Evolutionary conservation across 2,888 invertebrate species (phyloP).

Genomic region (Drosophila aldrichi): DNA sequence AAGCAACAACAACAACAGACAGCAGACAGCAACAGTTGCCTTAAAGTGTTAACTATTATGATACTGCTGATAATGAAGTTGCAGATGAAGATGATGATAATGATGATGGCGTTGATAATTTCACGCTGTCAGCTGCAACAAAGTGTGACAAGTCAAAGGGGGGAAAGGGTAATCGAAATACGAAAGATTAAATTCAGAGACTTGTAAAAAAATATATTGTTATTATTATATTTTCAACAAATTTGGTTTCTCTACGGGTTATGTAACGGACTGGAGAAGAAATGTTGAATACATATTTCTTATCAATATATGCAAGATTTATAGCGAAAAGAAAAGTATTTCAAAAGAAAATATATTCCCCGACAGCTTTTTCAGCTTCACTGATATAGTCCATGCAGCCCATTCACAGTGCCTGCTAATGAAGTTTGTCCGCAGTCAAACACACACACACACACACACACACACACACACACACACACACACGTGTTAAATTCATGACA

Average conservation of each 20-base stretch:
- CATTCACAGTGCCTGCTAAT: not conserved
- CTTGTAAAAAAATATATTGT: no score
- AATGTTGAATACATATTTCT: no score
- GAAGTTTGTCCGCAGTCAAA: constrained; percentile 19
- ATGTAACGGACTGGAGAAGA: not conserved
- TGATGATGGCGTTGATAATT: constrained; percentile 14
- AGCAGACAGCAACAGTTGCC: constrained; percentile 28
- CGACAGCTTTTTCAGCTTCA: constrained; percentile 25
- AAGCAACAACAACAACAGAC: no score
- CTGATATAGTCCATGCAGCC: constrained; percentile 24
- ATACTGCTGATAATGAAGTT: constrained; percentile 37
- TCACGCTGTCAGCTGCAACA: constrained; percentile 22
- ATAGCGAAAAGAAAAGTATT: no score
- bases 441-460: not conserved
- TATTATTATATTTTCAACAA: not conserved
- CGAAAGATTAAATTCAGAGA: not conserved
- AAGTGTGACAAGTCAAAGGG: constrained; percentile 6
- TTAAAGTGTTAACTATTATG: constrained; percentile 65
- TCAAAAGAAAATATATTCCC: constrained; percentile 22
- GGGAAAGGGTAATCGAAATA: not conserved
- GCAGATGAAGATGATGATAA: constrained; percentile 19
- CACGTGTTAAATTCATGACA: constrained; percentile 68
- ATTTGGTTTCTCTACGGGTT: not conserved
- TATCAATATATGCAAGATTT: no score
- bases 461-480: not conserved